Evolutionary conservation across 2,888 invertebrate species (phyloP).

Genomic region (Drosophila rellima): DNA sequence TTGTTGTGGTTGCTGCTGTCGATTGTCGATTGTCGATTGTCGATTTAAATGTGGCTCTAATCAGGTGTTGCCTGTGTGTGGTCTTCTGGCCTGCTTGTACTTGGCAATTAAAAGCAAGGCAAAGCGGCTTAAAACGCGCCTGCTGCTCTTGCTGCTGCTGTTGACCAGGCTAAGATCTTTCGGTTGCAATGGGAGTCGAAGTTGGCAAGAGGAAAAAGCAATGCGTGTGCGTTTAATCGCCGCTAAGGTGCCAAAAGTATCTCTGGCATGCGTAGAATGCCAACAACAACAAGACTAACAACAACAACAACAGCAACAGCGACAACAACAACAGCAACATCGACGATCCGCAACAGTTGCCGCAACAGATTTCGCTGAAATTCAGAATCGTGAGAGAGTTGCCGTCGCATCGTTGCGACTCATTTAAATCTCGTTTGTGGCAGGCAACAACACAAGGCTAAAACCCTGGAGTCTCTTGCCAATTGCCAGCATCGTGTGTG

Average conservation of each 20-base stretch:
- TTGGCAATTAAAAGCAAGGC: conserved; percentile 71
- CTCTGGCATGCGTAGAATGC: conserved; percentile 79
- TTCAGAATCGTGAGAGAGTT: conserved; percentile 81
- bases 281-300: conserved; percentile 30
- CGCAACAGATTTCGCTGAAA: conserved; percentile 80
- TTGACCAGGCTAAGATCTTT: background rate
- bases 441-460: conserved; percentile 45
- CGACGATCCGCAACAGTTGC: conserved; percentile 56
- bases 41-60: conserved; percentile 76
- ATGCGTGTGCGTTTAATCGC: conserved; percentile 77
- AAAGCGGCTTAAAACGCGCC: conserved; percentile 67
- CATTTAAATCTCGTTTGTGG: conserved; percentile 82
- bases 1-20: conserved; percentile 46
- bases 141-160: conserved; percentile 27
- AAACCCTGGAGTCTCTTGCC: conserved; percentile 37
- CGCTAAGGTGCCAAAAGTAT: conserved; percentile 81
- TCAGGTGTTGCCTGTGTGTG: conserved; percentile 70
- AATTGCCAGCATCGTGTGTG: conserved; percentile 70
- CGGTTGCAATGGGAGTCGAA: background rate
- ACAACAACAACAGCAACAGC: conserved; percentile 7
- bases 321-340: conserved; percentile 30
- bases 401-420: conserved; percentile 73
- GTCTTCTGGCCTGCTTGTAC: conserved; percentile 69
- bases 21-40: conserved; percentile 73
- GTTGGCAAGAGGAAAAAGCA: background rate